phyloP scores from a whole-genome alignment of 2,888 invertebrate genomes.

The Oscheius onirici region DNA sequence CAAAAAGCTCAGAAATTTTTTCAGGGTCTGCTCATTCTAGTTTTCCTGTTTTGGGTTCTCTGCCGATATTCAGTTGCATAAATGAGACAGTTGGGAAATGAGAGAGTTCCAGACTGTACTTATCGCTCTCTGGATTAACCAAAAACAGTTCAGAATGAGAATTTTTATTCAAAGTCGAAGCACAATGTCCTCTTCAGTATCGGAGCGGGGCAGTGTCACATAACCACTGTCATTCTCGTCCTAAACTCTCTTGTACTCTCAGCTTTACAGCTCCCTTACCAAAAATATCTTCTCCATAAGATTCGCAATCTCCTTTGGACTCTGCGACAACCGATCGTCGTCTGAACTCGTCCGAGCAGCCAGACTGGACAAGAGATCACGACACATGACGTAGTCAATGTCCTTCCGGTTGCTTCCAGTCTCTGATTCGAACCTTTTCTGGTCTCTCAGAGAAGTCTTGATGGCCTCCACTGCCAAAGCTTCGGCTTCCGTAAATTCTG shows the following conservation, averaged over 20 bases:
- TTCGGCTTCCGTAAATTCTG: slow-evolving; percentile 23
- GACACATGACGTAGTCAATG: slow-evolving; percentile 13
- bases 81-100: background rate
- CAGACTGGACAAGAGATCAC: background rate
- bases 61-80: background rate
- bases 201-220: slow-evolving; percentile 11
- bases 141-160: too few species aligned
- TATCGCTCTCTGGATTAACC: too few species aligned
- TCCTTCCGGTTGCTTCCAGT: background rate
- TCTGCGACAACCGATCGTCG: background rate
- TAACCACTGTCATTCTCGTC: slow-evolving; percentile 17
- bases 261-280: background rate
- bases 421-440: slow-evolving; percentile 12
- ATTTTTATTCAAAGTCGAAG: slow-evolving; percentile 8
- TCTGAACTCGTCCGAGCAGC: background rate
- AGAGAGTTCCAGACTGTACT: background rate
- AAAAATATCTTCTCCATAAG: slow-evolving; percentile 2
- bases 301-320: background rate
- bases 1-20: background rate
- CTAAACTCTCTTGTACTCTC: background rate
- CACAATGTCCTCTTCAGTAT: slow-evolving; percentile 21
- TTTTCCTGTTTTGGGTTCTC: slow-evolving; percentile 1
- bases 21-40: background rate
- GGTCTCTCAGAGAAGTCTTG: slow-evolving; percentile 12
- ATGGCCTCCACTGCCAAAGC: slow-evolving; percentile 17